These are phyloP conservation scores for Pseudococcus longispinus DNA, from an alignment of 2,888 invertebrate genomes.

Conservation along the genomic window DNA sequence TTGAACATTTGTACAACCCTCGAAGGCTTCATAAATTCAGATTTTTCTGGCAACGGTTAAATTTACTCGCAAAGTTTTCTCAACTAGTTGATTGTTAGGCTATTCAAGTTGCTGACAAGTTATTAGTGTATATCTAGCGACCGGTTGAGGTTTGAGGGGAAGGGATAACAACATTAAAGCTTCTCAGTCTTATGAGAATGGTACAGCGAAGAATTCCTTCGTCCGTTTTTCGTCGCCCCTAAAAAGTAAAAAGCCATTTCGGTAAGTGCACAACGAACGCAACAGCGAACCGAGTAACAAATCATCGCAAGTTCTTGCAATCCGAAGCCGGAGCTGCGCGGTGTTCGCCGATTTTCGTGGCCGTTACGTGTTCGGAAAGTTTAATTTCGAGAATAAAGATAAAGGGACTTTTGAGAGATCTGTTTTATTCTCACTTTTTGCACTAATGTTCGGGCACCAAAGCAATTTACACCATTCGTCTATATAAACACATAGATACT, in stretches of 20 bases:
- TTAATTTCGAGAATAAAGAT: constrained; percentile 47
- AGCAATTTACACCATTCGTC: constrained; percentile 33
- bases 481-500: neutral
- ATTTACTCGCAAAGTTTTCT: constrained; percentile 16
- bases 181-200: neutral
- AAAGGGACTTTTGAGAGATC: constrained; percentile 46
- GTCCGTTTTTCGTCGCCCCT: constrained; percentile 2
- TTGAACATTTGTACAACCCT: neutral
- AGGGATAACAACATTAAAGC: constrained; percentile 16
- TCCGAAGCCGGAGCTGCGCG: neutral
- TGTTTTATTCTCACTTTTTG: constrained; percentile 42
- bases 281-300: constrained; percentile 29
- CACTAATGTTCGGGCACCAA: neutral
- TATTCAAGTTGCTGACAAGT: constrained; percentile 29
- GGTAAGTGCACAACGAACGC: neutral
- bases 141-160: neutral
- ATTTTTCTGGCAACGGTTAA: neutral
- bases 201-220: neutral
- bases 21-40: constrained; percentile 15
- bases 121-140: neutral
- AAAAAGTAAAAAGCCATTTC: constrained; percentile 38
- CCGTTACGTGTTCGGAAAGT: constrained; percentile 49
- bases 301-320: constrained; percentile 38
- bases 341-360: constrained; percentile 18
- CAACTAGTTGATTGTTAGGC: constrained; percentile 35